phyloP scores from a whole-genome alignment of 1,140 invertebrate genomes.

The Aphis craccivora region DNA sequence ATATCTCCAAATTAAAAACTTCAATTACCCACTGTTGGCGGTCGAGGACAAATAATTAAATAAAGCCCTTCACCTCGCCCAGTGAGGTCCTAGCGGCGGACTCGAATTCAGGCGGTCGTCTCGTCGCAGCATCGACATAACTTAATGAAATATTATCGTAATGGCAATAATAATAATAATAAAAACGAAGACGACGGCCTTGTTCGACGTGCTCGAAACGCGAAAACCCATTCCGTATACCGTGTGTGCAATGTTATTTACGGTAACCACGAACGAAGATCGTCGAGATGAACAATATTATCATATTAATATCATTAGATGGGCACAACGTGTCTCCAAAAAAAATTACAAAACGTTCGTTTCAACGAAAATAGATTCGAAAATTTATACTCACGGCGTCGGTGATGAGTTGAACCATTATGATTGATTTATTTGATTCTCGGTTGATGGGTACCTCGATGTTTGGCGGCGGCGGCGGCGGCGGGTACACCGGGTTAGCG shows the following conservation, averaged over 20 bases:
- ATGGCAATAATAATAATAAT: neutral
- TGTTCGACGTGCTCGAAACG: neutral
- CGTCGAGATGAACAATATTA: neutral
- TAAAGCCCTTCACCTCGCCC: conserved; percentile 37
- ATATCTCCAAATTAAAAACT: conserved; percentile 44
- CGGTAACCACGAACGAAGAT: neutral
- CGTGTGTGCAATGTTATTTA: neutral
- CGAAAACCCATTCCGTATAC: neutral
- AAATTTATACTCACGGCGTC: conserved; percentile 30
- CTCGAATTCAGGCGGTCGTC: neutral
- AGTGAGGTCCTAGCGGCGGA: neutral
- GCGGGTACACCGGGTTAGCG: neutral
- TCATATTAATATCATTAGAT: no score
- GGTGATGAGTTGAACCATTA: conserved; percentile 33
- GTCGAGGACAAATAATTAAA: conserved; percentile 50
- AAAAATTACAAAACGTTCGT: neutral
- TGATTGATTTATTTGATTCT: no score
- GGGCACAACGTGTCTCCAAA: neutral
- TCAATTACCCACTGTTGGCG: neutral
- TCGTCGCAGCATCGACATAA: neutral
- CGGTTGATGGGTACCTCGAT: no score
- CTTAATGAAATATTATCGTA: neutral
- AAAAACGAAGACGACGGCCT: neutral
- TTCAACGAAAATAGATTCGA: neutral
- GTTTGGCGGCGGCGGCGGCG: neutral